Base-by-base conservation (phyloP, 2,113 vertebrate species). In the Chaetura pelagica region DNA sequence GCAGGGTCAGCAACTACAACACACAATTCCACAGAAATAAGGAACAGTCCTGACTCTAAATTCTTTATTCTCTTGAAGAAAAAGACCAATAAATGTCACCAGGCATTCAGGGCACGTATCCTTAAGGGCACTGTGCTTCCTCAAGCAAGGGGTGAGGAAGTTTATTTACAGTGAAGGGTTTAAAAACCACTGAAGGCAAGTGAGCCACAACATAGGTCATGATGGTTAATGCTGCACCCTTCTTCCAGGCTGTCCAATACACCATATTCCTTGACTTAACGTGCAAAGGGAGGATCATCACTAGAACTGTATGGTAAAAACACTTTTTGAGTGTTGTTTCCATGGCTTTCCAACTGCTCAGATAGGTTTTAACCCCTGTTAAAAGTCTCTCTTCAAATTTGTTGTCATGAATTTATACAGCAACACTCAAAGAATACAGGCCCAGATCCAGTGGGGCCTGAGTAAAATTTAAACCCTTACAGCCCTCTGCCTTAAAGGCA, bases 51-150 rank as follows among this genome's bases (percentile, higher is more conserved):
- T 59, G 14, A 74, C 19, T 59, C 12, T 6, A 80, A 90, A 84
- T 66, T 2, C 13, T 35, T 57, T 46, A 64, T 67, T 59, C 40
- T 64, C 29, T 3, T 52, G 15, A 64, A 79, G 16, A 12, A 64
- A 34, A 61, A 15, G 9, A 8, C 20, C 3, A 7, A 17, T 52
- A 90, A 63, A 91, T 55, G 44, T 76, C 73, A 83, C 26, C 14
- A 44, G 27, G 57, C 21, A 34, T 19, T 29, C 67, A 85, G 23
- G 8, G 6, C 5, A 44, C 2, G 2, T 27, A 42, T 1, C 0
- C 10, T 66, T 58, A 81, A 57, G 8, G 16, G 27, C 49, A 84
- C 7, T 0, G 0, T 29, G 38, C 48, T 61, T 93, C 38, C 38
- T 87, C 48, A 72, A 27, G 24, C 8, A 9, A 94, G 9, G 3